Evolutionary conservation across 2,888 invertebrate species (phyloP), one percentile per base, ranked within the genome.

Genomic region (Choreutis nemorana): DNA sequence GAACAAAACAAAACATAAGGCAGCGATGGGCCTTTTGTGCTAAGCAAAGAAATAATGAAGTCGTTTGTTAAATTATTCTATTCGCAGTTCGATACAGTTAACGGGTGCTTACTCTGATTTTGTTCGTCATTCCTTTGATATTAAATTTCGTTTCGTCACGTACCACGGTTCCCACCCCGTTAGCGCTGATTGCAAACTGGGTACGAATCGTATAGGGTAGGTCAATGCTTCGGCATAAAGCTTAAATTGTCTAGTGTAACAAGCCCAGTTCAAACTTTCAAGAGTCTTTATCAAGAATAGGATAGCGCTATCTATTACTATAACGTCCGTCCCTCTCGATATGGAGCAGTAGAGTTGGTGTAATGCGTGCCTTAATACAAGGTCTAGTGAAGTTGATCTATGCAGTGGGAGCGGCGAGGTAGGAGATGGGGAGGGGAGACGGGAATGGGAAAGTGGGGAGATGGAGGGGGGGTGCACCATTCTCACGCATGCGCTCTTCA

Each of bases 401-500:
- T 57, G 53, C 50, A 54, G 40, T 46, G 47, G 44, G 50, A 42
- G 44, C 51, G 42, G 44, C 46, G 37, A 44, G 51, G 35, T 44
- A 47, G 45, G 53, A 61, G 42, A 43, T 48, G 36, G 36, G 53
- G 44, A 50, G 46, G 45, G 44, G 48, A 44, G 51, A 48, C 39
- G 55, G 43, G 54, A 68, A n/a, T n/a, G n/a, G n/a, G n/a, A n/a
- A n/a, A n/a, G n/a, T n/a, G n/a, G n/a, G n/a, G n/a, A n/a, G n/a
- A n/a, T n/a, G n/a, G n/a, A 48, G 62, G 64, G 47, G 63, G 55
- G 41, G 45, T 52, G 43, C 48, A 45, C 36, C 47, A 37, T 35
- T 46, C 41, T 43, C 49, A 59, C 67, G 72, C 68, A 55, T 71
- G 72, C 72, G 72, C 67, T 33, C 33, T 38, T 26, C 49, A 37